Percentiles rank a stretch among this genome's conserved stretches.
phyloP scores from a whole-genome alignment of 1,140 invertebrate species.

The Eriosoma lanigerum region DNA sequence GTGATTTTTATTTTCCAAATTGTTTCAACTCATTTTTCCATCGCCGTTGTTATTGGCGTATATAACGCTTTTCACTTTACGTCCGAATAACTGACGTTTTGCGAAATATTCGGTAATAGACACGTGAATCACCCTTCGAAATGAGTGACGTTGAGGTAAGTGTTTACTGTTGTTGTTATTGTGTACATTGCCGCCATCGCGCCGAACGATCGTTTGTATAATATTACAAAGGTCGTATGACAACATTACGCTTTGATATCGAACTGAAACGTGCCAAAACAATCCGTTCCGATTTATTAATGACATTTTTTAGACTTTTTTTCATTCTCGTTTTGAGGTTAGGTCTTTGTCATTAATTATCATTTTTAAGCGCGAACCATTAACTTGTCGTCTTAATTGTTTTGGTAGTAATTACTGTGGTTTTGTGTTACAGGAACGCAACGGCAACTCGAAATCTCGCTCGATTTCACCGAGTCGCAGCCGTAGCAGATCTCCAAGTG shows the following conservation, averaged over 20 bases:
- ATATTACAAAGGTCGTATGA: no score
- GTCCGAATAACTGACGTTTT: neutral
- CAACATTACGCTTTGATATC: no score
- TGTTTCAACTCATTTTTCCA: neutral
- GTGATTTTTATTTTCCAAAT: neutral
- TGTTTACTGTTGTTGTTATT: neutral
- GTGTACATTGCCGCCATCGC: no score
- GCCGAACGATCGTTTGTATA: no score
- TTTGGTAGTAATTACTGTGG: no score
- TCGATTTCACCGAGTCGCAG: conserved; percentile 23
- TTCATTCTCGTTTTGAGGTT: conserved; percentile 7
- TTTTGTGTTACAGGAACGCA: conserved; percentile 17
- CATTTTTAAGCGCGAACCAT: neutral
- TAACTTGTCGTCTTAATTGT: no score
- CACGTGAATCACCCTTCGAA: conserved; percentile 36
- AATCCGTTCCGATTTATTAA: no score
- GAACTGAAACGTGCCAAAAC: no score
- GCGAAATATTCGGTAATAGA: neutral
- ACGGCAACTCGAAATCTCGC: conserved; percentile 32
- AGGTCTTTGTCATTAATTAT: neutral
- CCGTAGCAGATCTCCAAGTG: conserved; percentile 40
- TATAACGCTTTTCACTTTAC: neutral
- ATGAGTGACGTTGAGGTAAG: conserved; percentile 49
- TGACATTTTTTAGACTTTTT: no score
- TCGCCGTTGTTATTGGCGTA: no score